A percentile compares a stretch with the other conserved stretches of the same genome.
Evolutionary conservation across 2,113 vertebrate species (phyloP).

Genomic region (Hippocampus abdominalis): DNA sequence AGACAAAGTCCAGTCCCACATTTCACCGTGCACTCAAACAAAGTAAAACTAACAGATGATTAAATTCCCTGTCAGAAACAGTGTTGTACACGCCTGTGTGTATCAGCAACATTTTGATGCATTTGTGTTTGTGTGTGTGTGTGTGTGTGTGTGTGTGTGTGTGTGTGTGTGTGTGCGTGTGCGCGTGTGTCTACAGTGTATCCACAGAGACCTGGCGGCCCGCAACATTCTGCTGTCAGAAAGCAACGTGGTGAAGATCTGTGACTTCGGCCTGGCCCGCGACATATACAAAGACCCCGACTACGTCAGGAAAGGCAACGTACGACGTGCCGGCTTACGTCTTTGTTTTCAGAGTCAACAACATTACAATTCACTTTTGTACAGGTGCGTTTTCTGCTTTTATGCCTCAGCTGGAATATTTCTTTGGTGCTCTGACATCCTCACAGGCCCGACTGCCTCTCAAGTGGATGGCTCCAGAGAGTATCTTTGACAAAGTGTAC

Average conservation of each 20-base stretch:
- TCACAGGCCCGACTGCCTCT: constrained; percentile 89
- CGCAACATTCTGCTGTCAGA: constrained; percentile 96
- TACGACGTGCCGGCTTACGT: constrained; percentile 62
- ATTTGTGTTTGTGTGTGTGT: constrained; percentile 13
- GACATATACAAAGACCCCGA: constrained; percentile 99
- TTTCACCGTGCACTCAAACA: constrained; percentile 1
- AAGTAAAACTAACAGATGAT: constrained; percentile 6
- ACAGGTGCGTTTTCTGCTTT: not conserved
- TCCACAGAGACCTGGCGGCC: constrained; percentile 95
- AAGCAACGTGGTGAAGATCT: constrained; percentile 97
- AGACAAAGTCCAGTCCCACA: constrained; percentile 28
- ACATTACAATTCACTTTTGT: not conserved
- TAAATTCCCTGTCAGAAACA: constrained; percentile 1
- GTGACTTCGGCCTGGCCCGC: constrained; percentile 93
- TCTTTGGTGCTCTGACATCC: constrained; percentile 10
- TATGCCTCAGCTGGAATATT: not conserved
- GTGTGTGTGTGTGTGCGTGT: constrained; percentile 7
- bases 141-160: constrained; percentile 6
- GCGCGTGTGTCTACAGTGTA: constrained; percentile 75
- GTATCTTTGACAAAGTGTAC: constrained; percentile 98
- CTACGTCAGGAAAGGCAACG: constrained; percentile 97
- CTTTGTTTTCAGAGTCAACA: not conserved
- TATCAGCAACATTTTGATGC: constrained; percentile 19
- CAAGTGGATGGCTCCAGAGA: constrained; percentile 99
- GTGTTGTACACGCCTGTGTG: not conserved